A percentile compares a stretch with the other conserved stretches of the same genome.
Evolutionary conservation across 2,113 vertebrate species (phyloP).

Genomic region (Scatophagus argus): DNA sequence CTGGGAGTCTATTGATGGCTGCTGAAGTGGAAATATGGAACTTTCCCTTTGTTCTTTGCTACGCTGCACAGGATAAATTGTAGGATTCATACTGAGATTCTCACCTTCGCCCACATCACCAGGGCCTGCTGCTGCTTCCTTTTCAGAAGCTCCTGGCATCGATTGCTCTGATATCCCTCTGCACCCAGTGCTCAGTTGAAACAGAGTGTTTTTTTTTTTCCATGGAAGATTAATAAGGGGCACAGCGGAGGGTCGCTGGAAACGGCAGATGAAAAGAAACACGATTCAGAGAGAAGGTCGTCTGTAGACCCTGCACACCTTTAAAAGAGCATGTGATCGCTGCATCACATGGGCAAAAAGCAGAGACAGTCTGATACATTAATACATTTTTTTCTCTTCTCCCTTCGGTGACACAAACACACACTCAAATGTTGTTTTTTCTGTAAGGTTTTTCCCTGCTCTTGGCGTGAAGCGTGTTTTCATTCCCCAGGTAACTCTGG

Average conservation of each 20-base stretch:
- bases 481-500: conserved; percentile 36
- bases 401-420: conserved; percentile 17
- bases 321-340: conserved; percentile 54
- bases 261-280: conserved; percentile 68
- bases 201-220: conserved; percentile 27
- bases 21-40: conserved; percentile 63
- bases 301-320: conserved; percentile 38
- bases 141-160: conserved; percentile 59
- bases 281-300: conserved; percentile 57
- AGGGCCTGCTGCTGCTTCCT: conserved; percentile 54
- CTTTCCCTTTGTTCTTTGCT: conserved; percentile 53
- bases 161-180: conserved; percentile 63
- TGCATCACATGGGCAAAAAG: conserved; percentile 33
- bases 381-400: not conserved
- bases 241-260: conserved; percentile 42
- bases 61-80: conserved; percentile 55
- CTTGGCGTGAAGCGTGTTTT: conserved; percentile 44
- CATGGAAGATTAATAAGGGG: conserved; percentile 72
- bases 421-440: conserved; percentile 1
- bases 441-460: not conserved
- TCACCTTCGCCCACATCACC: conserved; percentile 64
- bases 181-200: conserved; percentile 36
- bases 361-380: not conserved
- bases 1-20: conserved; percentile 44
- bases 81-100: conserved; percentile 63